A percentile compares a stretch with the other conserved stretches of the same genome.
Conservation (phyloP, 2,113 vertebrate genomes). For the Chloroceryle aenea region DNA sequence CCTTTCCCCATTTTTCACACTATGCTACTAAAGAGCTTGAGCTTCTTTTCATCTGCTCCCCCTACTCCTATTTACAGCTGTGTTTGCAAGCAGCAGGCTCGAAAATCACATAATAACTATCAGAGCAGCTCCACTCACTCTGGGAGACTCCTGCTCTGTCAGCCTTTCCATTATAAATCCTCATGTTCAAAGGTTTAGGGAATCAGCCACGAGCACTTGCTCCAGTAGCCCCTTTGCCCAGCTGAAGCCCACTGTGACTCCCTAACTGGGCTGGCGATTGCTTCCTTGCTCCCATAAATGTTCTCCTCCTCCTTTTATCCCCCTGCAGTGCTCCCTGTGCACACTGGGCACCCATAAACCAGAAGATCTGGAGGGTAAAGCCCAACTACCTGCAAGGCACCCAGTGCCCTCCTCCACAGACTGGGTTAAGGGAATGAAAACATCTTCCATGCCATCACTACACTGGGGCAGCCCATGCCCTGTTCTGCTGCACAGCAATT, state of each 20-base stretch:
- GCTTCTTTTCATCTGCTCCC: slow-evolving; percentile 33
- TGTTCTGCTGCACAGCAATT: not conserved
- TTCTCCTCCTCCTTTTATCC: not conserved
- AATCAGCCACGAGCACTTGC: not conserved
- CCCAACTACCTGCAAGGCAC: not conserved
- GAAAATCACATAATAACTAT: slow-evolving; percentile 75
- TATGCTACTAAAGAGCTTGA: not conserved
- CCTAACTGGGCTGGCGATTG: not conserved
- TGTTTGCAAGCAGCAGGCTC: slow-evolving; percentile 67
- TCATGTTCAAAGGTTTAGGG: not conserved
- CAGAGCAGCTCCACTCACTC: slow-evolving; percentile 53
- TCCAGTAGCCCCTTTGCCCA: not conserved
- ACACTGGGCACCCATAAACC: not conserved
- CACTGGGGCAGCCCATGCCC: not conserved
- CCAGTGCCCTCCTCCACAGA: not conserved
- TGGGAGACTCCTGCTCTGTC: slow-evolving; percentile 27
- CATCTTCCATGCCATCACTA: rapidly evolving
- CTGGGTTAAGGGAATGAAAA: not conserved
- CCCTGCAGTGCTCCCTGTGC: rapidly evolving
- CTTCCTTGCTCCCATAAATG: not conserved
- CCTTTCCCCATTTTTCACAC: slow-evolving; percentile 61
- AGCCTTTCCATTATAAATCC: slow-evolving; percentile 7
- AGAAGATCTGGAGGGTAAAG: not conserved
- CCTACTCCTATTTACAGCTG: slow-evolving; percentile 70
- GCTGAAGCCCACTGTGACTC: not conserved